Percentiles rank a stretch among this genome's conserved stretches.
These are phyloP conservation scores for Chloromyia formosa DNA, from an alignment of 2,888 invertebrate genomes.

Conservation along the genomic window DNA sequence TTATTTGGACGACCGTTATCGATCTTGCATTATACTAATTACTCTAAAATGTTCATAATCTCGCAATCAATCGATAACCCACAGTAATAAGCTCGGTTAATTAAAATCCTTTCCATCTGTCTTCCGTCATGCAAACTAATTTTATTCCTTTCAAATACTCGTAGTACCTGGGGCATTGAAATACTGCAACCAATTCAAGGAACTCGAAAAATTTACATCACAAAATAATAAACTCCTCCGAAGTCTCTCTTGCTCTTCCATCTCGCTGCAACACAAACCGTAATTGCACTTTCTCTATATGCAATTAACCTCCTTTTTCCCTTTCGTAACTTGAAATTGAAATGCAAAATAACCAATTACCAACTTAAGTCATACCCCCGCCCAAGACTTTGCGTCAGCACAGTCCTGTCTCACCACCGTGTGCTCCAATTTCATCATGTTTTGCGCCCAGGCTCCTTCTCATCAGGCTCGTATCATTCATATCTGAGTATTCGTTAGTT, in stretches of 20 bases:
- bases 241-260: neutral
- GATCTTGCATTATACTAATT: no score
- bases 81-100: no score
- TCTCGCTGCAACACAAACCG: conserved; percentile 13
- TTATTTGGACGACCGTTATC: no score
- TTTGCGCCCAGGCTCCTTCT: neutral
- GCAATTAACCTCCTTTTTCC: conserved; percentile 41
- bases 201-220: neutral
- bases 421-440: neutral
- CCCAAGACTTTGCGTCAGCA: neutral
- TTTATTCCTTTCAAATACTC: no score
- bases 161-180: no score
- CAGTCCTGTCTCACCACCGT: neutral
- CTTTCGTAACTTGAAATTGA: conserved; percentile 32
- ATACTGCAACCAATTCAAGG: neutral
- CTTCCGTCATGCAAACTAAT: no score
- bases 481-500: conserved; percentile 13
- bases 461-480: conserved; percentile 16
- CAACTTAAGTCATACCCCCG: conserved; percentile 25
- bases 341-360: conserved; percentile 43
- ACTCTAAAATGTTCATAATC: no score
- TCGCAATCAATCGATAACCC: no score
- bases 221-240: conserved; percentile 11
- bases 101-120: no score
- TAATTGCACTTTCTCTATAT: conserved; percentile 39